Evolutionary conservation across 2,888 invertebrate species (phyloP).

Genomic region (Agonopterix arenella): DNA sequence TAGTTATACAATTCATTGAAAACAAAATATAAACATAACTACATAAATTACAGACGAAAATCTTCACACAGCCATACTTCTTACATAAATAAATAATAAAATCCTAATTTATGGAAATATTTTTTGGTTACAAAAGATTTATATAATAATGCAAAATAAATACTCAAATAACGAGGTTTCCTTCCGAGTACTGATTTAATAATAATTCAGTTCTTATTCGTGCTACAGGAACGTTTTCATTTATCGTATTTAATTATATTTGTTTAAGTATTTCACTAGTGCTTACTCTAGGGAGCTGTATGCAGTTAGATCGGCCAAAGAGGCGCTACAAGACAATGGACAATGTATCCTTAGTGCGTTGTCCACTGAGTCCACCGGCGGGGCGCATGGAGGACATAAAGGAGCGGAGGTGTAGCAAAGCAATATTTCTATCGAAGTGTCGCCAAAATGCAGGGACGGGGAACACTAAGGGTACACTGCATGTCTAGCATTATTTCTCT

Average conservation of each 20-base stretch:
- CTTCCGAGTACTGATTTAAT: constrained; percentile 22
- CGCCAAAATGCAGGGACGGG: no score
- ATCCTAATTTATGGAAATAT: constrained; percentile 52
- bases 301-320: not conserved
- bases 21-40: constrained; percentile 39
- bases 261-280: constrained; percentile 19
- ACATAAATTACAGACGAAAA: constrained; percentile 61
- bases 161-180: constrained; percentile 37
- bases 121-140: constrained; percentile 60
- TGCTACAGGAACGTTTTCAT: constrained; percentile 39
- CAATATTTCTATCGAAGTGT: no score
- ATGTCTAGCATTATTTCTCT: no score
- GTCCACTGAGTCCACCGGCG: not conserved
- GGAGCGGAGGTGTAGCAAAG: no score
- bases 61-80: constrained; percentile 72
- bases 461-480: no score
- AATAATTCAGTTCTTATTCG: constrained; percentile 26
- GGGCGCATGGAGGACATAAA: not conserved
- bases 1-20: constrained; percentile 16
- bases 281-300: constrained; percentile 9
- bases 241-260: constrained; percentile 9
- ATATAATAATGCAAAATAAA: constrained; percentile 44
- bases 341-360: not conserved
- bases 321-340: not conserved
- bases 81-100: constrained; percentile 63